These are phyloP conservation scores for Sorex maritimensis DNA, from an alignment of 2,797 vertebrate genomes.

Conservation along the genomic window DNA sequence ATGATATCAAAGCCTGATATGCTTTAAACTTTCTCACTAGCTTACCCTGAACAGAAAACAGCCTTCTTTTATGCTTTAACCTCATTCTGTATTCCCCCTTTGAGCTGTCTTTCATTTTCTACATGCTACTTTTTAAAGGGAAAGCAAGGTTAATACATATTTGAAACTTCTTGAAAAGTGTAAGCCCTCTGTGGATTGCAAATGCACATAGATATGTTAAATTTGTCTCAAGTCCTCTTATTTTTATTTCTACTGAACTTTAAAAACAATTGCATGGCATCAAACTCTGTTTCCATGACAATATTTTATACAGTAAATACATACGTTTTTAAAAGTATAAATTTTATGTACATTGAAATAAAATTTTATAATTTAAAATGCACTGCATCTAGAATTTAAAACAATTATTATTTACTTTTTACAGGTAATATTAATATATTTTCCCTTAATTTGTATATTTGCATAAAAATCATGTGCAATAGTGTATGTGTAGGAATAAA, in stretches of 20 bases:
- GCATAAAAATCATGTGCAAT: background rate
- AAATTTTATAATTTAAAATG: background rate
- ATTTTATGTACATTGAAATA: background rate
- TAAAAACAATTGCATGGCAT: background rate
- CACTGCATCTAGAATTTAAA: no score
- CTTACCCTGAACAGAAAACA: background rate
- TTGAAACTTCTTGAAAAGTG: slow-evolving; percentile 22
- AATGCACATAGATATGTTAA: background rate
- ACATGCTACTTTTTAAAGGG: background rate
- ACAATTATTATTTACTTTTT: no score
- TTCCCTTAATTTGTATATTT: no score
- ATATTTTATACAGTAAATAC: background rate
- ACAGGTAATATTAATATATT: no score
- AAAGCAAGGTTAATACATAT: background rate
- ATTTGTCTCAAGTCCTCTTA: background rate
- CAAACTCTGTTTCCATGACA: slow-evolving; percentile 14
- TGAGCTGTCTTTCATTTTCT: no score
- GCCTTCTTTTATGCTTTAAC: background rate
- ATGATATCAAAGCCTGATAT: background rate
- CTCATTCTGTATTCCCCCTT: background rate
- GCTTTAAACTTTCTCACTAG: background rate
- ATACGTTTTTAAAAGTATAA: background rate
- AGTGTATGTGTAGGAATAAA: background rate
- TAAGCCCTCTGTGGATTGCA: background rate
- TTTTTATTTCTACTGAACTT: background rate